Base-by-base conservation (phyloP, 1,140 invertebrate genomes). In the Branchinecta lindahli region DNA sequence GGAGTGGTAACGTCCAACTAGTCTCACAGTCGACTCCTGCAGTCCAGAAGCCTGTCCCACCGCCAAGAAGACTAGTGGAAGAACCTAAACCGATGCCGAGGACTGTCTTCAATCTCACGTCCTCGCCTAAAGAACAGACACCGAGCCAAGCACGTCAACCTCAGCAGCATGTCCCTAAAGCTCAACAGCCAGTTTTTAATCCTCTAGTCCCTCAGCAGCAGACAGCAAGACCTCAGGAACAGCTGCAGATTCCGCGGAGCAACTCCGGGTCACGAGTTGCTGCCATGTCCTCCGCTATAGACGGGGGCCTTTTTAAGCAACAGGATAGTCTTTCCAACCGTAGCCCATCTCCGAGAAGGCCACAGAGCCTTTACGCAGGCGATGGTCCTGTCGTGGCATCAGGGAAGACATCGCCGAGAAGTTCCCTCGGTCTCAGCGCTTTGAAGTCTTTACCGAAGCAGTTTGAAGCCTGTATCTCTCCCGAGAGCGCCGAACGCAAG, bases 391-490 rank as follows among this genome's bases (percentile, higher is more conserved):
- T 21, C 21, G 45, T 45, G 15, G 12, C 46, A 0, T 0, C 67
- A 33, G 10, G 15, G 4, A 47, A 69, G 10, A 7, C 21, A 15
- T 69, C 68, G 12, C 68, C 68, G 2, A 21, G 45, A 7, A 47
- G 18, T 61, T 61, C 52, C 52, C 12, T 61, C 21, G 68, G 15
- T 69, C 12, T 61, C 21, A 46, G 15, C 52, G 45, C 44, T n/a
- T 8, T 44, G 46, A 15, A 66, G 46, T 9, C 66, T 44, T 80
- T 87, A 20, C 86, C 88, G 0, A 89, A 84, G 73, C 85, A 91
- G 72, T 92, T 83, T 77, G 89, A 92, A 77, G 88, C 88, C 8
- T 85, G 87, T 33, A 84, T 89, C 70, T 82, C 84, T 8, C 86
- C 85, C 69, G 84, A 87, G n/a, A 84, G 86, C 71, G 78, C 90